Percentiles rank a stretch among this genome's conserved stretches.
These are phyloP conservation scores for Pelmatolapia mariae DNA, from an alignment of 2,113 vertebrate genomes.

Conservation along the genomic window DNA sequence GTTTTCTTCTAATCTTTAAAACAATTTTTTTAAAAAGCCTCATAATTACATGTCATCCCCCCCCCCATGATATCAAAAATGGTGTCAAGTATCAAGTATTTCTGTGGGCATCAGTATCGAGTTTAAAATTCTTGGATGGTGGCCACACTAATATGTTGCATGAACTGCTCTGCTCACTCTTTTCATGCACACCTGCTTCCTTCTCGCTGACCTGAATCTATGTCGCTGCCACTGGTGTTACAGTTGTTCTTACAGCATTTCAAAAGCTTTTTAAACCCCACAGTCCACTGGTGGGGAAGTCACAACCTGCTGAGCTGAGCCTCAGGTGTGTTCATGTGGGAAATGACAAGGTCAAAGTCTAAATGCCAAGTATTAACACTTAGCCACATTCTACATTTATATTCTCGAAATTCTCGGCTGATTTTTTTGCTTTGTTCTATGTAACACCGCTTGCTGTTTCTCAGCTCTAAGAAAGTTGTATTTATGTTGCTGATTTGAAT, in stretches of 20 bases:
- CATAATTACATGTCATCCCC: not conserved
- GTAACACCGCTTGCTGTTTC: not conserved
- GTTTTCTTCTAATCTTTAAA: not conserved
- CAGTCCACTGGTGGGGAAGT: not conserved
- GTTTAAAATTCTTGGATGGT: not conserved
- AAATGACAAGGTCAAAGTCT: not conserved
- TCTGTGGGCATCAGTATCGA: not conserved
- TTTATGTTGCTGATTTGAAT: not conserved
- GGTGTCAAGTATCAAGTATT: not conserved
- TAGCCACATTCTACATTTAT: not conserved
- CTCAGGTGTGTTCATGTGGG: not conserved
- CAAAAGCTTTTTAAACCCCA: not conserved
- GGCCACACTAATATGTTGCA: not conserved
- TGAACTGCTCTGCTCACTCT: not conserved
- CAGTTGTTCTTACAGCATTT: not conserved
- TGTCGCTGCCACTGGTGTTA: not conserved
- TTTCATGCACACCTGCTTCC: not conserved
- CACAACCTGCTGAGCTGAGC: not conserved
- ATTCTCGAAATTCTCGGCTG: not conserved
- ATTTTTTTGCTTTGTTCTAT: not conserved
- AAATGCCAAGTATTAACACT: not conserved
- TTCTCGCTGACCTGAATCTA: not conserved
- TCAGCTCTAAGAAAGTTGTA: not conserved
- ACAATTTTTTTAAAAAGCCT: rapidly evolving
- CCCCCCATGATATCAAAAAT: not conserved